Conservation (phyloP, 2,113 vertebrate species). For the Herpetotheres cachinnans region DNA sequence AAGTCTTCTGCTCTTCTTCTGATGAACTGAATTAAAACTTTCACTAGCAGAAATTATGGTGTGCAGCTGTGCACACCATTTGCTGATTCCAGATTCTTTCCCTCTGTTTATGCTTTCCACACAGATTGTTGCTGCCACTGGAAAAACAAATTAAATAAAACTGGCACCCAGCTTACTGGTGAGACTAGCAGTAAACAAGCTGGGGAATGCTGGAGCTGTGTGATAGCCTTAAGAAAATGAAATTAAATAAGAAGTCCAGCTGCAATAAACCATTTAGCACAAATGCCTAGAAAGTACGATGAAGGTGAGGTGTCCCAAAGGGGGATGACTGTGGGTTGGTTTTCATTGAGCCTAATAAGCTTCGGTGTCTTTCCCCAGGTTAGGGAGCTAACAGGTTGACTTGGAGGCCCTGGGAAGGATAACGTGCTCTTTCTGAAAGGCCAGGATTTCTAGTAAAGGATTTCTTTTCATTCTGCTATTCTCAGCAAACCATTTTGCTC, state of each 20-base stretch:
- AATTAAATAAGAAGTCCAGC: constrained; percentile 46
- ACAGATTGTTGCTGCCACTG: constrained; percentile 64
- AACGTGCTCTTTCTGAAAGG: background rate
- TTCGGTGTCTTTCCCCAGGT: background rate
- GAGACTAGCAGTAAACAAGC: constrained; percentile 44
- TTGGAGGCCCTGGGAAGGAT: background rate
- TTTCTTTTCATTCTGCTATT: background rate
- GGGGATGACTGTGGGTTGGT: background rate
- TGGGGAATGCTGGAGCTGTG: constrained; percentile 15
- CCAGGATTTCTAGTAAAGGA: background rate
- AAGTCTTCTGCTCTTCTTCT: constrained; percentile 49
- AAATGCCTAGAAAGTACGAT: constrained; percentile 48
- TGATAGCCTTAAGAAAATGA: constrained; percentile 25
- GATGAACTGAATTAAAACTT: constrained; percentile 62
- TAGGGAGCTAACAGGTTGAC: background rate
- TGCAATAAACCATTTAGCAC: background rate
- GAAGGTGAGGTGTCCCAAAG: constrained; percentile 9
- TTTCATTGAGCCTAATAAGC: constrained; percentile 27
- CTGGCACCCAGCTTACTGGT: constrained; percentile 34
- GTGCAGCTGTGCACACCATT: constrained; percentile 67
- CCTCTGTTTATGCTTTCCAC: constrained; percentile 55
- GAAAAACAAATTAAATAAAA: constrained; percentile 66
- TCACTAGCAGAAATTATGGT: constrained; percentile 52
- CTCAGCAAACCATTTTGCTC: background rate
- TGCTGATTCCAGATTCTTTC: constrained; percentile 48